phyloP scores from a whole-genome alignment of 2,888 invertebrate species.

The Pristionchus entomophagus region DNA sequence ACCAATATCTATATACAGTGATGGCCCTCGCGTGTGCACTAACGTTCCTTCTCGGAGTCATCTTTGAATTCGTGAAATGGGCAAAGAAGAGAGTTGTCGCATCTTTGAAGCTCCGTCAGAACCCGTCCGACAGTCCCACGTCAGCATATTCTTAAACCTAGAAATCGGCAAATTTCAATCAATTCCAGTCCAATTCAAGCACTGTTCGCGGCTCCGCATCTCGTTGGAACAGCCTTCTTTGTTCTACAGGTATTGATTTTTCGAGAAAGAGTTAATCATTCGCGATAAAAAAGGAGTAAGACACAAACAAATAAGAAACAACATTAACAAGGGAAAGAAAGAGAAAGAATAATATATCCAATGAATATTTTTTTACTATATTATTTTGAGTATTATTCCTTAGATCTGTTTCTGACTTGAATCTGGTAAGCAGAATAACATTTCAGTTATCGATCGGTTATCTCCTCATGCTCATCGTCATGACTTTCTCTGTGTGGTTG shows the following conservation, averaged over 20 bases:
- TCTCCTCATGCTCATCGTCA: conserved; percentile 73
- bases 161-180: too few species aligned
- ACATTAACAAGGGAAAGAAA: too few species aligned
- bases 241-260: conserved; percentile 2
- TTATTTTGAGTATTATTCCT: too few species aligned
- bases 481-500: conserved; percentile 75
- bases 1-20: not conserved
- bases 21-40: not conserved
- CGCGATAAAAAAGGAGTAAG: too few species aligned
- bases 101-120: not conserved
- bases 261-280: too few species aligned
- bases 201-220: not conserved
- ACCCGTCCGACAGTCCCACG: not conserved
- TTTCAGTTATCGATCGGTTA: conserved; percentile 62
- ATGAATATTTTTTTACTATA: too few species aligned
- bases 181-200: not conserved
- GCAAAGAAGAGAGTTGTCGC: not conserved
- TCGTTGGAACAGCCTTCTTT: not conserved
- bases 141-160: too few species aligned
- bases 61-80: conserved; percentile 25
- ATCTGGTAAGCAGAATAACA: not conserved
- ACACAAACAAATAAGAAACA: too few species aligned
- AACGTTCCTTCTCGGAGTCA: not conserved
- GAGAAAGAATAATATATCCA: too few species aligned
- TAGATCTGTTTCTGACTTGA: not conserved